Conservation (phyloP, 2,797 vertebrate genomes). For the Diplodus sargus region DNA sequence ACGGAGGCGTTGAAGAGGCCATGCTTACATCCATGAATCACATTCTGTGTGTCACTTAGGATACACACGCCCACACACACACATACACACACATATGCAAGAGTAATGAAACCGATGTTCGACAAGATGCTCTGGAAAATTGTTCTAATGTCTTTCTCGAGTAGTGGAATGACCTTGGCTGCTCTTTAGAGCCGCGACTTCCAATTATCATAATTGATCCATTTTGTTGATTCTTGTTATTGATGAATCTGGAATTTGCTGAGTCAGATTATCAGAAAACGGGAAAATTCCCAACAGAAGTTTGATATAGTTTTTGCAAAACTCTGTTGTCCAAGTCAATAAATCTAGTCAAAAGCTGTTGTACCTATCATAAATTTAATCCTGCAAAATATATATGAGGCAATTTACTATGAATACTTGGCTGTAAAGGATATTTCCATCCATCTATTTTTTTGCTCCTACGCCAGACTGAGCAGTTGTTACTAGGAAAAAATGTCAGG, state of each 20-base stretch:
- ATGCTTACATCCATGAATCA: constrained; percentile 70
- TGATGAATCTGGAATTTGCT: not conserved
- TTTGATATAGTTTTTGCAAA: not conserved
- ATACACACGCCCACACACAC: constrained; percentile 36
- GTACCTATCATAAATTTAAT: not conserved
- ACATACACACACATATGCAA: constrained; percentile 40
- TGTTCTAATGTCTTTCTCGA: constrained; percentile 25
- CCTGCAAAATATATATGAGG: not conserved
- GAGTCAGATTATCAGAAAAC: constrained; percentile 1
- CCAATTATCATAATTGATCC: constrained; percentile 18
- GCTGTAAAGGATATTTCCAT: constrained; percentile 1
- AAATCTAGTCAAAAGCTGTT: not conserved
- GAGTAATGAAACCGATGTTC: constrained; percentile 40
- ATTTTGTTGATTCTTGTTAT: not conserved
- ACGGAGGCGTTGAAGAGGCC: constrained; percentile 45
- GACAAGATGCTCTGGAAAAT: constrained; percentile 14
- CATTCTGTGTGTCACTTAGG: constrained; percentile 43
- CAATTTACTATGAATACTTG: not conserved
- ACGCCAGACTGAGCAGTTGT: constrained; percentile 20
- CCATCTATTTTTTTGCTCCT: not conserved
- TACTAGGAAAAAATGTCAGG: constrained; percentile 20
- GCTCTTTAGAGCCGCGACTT: not conserved
- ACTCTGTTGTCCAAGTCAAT: not conserved
- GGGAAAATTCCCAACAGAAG: not conserved
- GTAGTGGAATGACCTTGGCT: not conserved